Percentiles rank a stretch among this genome's conserved stretches.
These are phyloP conservation scores for Elysia crispata DNA, from an alignment of 2,888 invertebrate species.

Conservation along the genomic window DNA sequence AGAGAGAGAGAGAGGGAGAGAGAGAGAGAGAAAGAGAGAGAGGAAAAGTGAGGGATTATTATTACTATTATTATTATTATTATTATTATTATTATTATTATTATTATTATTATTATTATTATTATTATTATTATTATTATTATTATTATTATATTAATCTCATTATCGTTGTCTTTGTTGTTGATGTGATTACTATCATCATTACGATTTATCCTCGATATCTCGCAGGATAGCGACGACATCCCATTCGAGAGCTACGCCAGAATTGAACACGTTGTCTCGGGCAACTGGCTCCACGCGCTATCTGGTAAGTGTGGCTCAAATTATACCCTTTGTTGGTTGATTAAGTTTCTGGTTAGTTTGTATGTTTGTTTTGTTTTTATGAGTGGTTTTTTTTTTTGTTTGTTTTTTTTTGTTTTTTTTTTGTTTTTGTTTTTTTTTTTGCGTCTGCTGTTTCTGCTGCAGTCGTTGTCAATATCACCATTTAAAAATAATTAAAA, in stretches of 20 bases:
- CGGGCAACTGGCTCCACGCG: constrained; percentile 74
- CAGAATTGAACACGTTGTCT: constrained; percentile 75
- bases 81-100: constrained; percentile 17
- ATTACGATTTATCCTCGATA: background rate
- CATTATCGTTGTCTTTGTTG: background rate
- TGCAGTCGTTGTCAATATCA: no score
- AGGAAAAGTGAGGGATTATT: no score
- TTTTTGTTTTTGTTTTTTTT: no score
- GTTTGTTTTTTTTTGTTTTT: no score
- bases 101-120: constrained; percentile 19
- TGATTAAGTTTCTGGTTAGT: no score
- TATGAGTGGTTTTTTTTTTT: no score
- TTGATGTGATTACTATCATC: background rate
- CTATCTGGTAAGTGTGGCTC: constrained; percentile 58
- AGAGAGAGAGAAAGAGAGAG: no score
- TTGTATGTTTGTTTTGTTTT: no score
- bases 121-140: constrained; percentile 20
- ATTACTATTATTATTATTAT: constrained; percentile 11
- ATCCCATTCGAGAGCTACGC: constrained; percentile 72
- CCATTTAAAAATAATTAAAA: no score
- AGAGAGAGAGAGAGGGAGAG: no score
- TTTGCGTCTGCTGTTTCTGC: no score
- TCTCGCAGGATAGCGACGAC: constrained; percentile 69
- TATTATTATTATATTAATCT: background rate
- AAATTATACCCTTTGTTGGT: no score